Base-by-base conservation (phyloP, 2,113 vertebrate species). In the Aix galericulata region DNA sequence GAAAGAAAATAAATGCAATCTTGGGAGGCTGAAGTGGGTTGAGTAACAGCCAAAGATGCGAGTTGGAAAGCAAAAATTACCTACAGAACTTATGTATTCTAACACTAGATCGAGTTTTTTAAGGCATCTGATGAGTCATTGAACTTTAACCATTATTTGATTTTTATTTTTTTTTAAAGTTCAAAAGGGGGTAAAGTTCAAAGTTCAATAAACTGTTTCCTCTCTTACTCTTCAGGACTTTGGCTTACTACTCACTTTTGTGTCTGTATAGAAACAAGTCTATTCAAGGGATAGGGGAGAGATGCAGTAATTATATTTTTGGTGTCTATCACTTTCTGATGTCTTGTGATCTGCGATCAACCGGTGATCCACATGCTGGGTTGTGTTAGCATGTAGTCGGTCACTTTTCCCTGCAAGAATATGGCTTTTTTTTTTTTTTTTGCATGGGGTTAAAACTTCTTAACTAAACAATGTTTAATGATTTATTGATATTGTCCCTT, bases 401-500 rank as follows among this genome's bases (percentile, higher is more conserved):
- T 71, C 74, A 82, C 25, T 22, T 22, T 91, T 91, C 84, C 15
- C 2, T 94, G n/a, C 16, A 66, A 53, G 40, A 58, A 46, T 25
- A 18, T 69, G 69, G 56, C 62, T 59, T 87, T 67, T 40, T 53
- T 53, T 27, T 15, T 71, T 40, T 40, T 56, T 7, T 71, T 93
- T 73, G 48, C 12, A 23, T 91, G 10, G 40, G 44, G 56, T 89
- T 89, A 86, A 95, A 95, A 93, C 69, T 80, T 86, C n/a, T 71
- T 80, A 40, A 40, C 40, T 40, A 40, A 40, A 13, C 40, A 40
- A 40, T 40, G 40, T 40, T 40, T 40, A 40, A 40, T 40, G 40
- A 40, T 40, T 40, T 40, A 40, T 40, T 40, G 32, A 81, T 77
- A 71, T 26, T 84, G 11, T 71, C 20, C 38, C 2, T 26, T 48